These are phyloP conservation scores for Proterorhinus semilunaris DNA, from an alignment of 2,113 vertebrate genomes.

Conservation along the genomic window DNA sequence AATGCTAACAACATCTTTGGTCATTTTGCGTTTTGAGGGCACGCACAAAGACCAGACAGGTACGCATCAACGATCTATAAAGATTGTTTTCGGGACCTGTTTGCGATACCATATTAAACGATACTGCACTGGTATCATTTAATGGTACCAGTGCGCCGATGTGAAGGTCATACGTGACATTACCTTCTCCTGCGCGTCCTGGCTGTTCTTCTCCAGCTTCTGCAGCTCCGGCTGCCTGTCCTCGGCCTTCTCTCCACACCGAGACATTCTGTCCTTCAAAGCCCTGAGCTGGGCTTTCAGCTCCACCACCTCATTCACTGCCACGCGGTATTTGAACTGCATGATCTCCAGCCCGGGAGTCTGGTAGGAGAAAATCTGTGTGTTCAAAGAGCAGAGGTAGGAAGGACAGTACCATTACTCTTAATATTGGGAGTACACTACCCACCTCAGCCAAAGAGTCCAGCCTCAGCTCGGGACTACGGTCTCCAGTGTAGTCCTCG, in stretches of 20 bases:
- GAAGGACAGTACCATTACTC: too few species aligned
- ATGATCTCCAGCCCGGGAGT: slow-evolving; percentile 89
- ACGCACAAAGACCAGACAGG: too few species aligned
- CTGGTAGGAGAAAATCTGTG: slow-evolving; percentile 70
- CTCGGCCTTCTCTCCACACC: slow-evolving; percentile 81
- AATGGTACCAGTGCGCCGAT: too few species aligned
- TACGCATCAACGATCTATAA: too few species aligned
- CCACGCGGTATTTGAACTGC: slow-evolving; percentile 95
- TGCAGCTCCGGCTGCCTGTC: slow-evolving; percentile 82
- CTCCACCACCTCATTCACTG: slow-evolving; percentile 93
- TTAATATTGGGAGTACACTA: too few species aligned
- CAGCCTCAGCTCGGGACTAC: slow-evolving; percentile 73
- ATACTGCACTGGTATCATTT: too few species aligned
- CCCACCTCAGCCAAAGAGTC: slow-evolving; percentile 31
- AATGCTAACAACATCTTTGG: too few species aligned
- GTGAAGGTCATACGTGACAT: too few species aligned
- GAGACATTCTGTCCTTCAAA: slow-evolving; percentile 87
- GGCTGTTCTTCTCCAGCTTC: slow-evolving; percentile 82
- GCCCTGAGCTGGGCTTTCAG: slow-evolving; percentile 91
- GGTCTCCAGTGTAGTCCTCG: slow-evolving; percentile 41
- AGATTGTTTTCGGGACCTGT: too few species aligned
- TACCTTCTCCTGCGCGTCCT: slow-evolving; percentile 82
- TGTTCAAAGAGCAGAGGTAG: slow-evolving; percentile 4
- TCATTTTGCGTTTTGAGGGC: too few species aligned
- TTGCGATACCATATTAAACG: too few species aligned